Evolutionary conservation across 2,797 vertebrate species (phyloP), one percentile per base, ranked within the genome.

Genomic region (Lepus townsendii): DNA sequence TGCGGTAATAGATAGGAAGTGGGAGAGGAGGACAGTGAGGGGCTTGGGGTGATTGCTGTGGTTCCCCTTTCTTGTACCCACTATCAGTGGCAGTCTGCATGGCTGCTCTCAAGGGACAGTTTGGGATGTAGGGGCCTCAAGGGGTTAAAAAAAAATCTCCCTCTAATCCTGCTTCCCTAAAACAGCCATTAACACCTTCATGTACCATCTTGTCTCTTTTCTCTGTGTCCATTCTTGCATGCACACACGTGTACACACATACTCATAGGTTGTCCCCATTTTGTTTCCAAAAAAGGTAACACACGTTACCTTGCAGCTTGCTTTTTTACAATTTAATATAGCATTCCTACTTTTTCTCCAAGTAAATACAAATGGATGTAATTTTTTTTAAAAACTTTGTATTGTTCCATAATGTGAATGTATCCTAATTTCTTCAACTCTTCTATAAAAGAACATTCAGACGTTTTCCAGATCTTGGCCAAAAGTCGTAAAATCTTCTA

Each of bases 401-500:
- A 24, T 32, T 66, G 2, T 83, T 88, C 19, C 24, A 14, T 63
- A 52, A 24, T 50, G 17, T 66, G 35, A 85, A 5, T 22, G 26
- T 75, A 54, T 75, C 38, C 2, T 65, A 24, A 30, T 72, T 85
- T 66, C 47, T 14, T 79, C 16, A 62, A 11, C 24, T 69, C 10
- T 84, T 72, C 27, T 26, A 4, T 38, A 24, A 27, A 50, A 30
- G 66, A 38, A 42, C 75, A 50, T 62, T 71, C 5, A 60, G 16
- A 35, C 68, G 57, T 66, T 94, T 94, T 83, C 68, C 77, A 80
- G 68, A 26, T 80, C 72, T 90, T 38, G 83, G 47, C 16, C 71
- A 73, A 76, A 62, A 88, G 38, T 78, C 50, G 71, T 87, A 79
- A 91, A 93, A 60, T 89, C 65, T 52, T 83, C 32, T 77, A 75